Evolutionary conservation across 2,888 invertebrate species (phyloP), one percentile per base, ranked within the genome.

Genomic region (Dicycla oo): DNA sequence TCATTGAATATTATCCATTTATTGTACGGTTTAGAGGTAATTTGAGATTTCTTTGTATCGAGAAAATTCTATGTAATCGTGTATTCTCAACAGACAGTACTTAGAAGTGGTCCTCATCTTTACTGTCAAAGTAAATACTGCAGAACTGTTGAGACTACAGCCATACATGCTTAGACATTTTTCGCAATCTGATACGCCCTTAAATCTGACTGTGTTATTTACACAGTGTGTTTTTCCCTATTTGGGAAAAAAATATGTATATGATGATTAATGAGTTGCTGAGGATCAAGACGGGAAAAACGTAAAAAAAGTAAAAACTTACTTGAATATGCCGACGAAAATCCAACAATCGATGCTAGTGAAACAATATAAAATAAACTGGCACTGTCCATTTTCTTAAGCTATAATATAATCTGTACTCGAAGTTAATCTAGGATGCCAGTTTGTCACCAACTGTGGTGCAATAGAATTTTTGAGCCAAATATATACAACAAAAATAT

Each of bases 281-380:
- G 20, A 38, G 38, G 20, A 64, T 38, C 26, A 57, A 38, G 5
- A 38, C 2, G 20, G 0, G 8, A 38, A 38, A 40, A 13, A 57
- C 3, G 2, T n/a, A 15, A 47, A 61, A 26, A 68, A 18, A 6
- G n/a, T 13, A 23, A 18, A 54, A 2, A 80, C 85, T 86, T 78
- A 85, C 85, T 63, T 83, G 85, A 60, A 76, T 73, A 60, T 61
- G 69, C 66, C 43, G 66, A 73, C 10, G 69, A 70, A 69, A 57
- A 56, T 68, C 67, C 70, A 65, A 78, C 20, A 53, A 71, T 23
- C 34, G 58, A 66, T 51, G 71, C 47, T 26, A 86, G 15, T 20
- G 40, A 56, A 34, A 56, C 8, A 65, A 67, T 11, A 51, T 23
- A 67, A 45, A 72, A 30, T 18, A 84, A 54, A 43, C 15, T 49